Conservation (phyloP, 2,113 vertebrate species). For the Empidonax alnorum region DNA sequence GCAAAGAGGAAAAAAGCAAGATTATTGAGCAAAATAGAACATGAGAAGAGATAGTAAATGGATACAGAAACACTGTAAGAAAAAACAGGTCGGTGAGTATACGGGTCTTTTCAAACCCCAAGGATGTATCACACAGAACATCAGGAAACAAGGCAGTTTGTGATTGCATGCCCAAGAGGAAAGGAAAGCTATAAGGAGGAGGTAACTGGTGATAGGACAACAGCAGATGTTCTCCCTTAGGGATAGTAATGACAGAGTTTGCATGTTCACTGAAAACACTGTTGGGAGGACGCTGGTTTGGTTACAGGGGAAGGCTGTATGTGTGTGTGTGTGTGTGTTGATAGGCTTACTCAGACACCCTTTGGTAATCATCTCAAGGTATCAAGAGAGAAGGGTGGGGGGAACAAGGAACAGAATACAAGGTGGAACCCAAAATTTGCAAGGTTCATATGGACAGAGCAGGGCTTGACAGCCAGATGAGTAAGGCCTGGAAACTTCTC, state of each 20-base stretch:
- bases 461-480: neutral
- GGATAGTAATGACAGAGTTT: neutral
- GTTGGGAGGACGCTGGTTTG: neutral
- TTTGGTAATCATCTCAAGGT: neutral
- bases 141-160: neutral
- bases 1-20: neutral
- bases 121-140: neutral
- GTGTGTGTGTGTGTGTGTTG: neutral
- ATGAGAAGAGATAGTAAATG: neutral
- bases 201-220: neutral
- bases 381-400: neutral
- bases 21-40: neutral
- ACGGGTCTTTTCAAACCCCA: neutral
- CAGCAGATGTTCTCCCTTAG: constrained; percentile 51
- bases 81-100: neutral
- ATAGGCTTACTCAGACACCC: neutral
- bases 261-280: neutral
- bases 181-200: neutral
- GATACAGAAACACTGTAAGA: neutral
- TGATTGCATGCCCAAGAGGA: neutral
- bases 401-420: neutral
- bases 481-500: neutral
- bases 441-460: neutral
- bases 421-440: neutral
- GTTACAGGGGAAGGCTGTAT: fast-evolving